Evolutionary conservation across 1,140 invertebrate species (phyloP).

Genomic region (Megathymus violae): DNA sequence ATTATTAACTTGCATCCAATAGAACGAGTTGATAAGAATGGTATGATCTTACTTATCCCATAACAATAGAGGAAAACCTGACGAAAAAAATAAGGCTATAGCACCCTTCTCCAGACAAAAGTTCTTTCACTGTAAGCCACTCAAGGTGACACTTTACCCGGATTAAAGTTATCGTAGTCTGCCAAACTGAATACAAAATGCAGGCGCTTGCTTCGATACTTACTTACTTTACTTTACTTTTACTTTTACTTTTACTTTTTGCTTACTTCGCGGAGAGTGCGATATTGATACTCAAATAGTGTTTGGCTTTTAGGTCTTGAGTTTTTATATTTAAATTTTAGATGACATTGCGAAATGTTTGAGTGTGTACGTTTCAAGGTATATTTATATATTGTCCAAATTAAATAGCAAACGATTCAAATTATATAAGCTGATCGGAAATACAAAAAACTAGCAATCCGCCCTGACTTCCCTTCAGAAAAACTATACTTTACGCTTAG

Average conservation of each 20-base stretch:
- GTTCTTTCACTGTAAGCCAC: constrained; percentile 75
- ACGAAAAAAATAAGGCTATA: constrained; percentile 71
- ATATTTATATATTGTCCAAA: no score
- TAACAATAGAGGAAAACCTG: constrained; percentile 66
- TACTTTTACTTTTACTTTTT: no score
- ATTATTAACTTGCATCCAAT: background rate
- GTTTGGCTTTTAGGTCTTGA: constrained; percentile 13
- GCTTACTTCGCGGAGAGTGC: background rate
- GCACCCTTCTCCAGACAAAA: constrained; percentile 71
- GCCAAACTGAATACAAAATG: constrained; percentile 81
- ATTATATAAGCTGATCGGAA: no score
- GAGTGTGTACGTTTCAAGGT: no score
- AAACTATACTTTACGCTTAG: no score
- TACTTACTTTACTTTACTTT: no score
- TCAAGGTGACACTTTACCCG: constrained; percentile 81
- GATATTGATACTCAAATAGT: constrained; percentile 28
- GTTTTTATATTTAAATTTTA: constrained; percentile 12
- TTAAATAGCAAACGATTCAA: no score
- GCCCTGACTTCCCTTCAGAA: no score
- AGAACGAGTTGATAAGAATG: constrained; percentile 39
- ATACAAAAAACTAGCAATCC: no score
- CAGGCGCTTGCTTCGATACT: constrained; percentile 51
- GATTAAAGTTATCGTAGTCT: constrained; percentile 80
- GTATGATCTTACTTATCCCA: constrained; percentile 59
- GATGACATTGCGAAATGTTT: constrained; percentile 4